These are phyloP conservation scores for Artibeus jamaicensis DNA, from an alignment of 2,797 vertebrate species.

Conservation along the genomic window DNA sequence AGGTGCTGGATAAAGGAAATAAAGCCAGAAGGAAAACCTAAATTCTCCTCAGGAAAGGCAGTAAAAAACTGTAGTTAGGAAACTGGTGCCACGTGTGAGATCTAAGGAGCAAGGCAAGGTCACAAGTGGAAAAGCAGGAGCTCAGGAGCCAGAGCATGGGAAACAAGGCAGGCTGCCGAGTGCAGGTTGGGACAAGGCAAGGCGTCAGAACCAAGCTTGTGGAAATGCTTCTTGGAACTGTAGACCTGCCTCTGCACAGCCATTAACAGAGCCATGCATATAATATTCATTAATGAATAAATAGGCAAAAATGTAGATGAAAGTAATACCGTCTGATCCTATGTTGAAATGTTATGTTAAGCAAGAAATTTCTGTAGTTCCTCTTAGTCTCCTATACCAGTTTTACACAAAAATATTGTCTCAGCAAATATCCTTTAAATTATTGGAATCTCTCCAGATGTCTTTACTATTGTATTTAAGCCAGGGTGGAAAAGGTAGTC, in stretches of 20 bases:
- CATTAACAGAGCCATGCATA: not conserved
- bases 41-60: not conserved
- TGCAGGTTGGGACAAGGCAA: not conserved
- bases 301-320: not conserved
- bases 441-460: not conserved
- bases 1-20: not conserved
- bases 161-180: not conserved
- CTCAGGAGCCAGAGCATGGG: not conserved
- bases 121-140: not conserved
- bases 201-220: not conserved
- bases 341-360: slow-evolving; percentile 20
- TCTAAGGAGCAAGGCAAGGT: not conserved
- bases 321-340: not conserved
- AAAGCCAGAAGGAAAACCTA: not conserved
- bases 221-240: not conserved
- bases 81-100: not conserved
- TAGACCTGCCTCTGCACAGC: slow-evolving; percentile 9
- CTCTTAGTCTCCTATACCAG: not conserved
- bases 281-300: not conserved
- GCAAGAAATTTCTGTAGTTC: not conserved
- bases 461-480: slow-evolving; percentile 16
- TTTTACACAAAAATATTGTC: slow-evolving; percentile 19
- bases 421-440: slow-evolving; percentile 24
- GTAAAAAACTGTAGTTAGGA: not conserved
- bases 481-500: not conserved